These are phyloP conservation scores for Porites lobata DNA, from an alignment of 92 coral and sea anemone genomes.

Conservation along the genomic window DNA sequence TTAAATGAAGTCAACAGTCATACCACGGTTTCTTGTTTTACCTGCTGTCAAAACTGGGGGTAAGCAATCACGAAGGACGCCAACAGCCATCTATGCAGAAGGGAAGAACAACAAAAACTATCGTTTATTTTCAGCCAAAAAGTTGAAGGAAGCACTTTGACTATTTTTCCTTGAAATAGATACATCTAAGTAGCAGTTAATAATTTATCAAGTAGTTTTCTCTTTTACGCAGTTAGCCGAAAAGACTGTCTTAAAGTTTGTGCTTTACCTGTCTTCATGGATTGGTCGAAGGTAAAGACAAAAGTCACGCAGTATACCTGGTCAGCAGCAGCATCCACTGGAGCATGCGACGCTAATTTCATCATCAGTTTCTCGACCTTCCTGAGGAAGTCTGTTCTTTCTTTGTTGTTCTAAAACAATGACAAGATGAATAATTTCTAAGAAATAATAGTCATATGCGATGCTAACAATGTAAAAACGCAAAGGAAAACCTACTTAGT, in stretches of 20 bases:
- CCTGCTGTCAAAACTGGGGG: slow-evolving; percentile 97
- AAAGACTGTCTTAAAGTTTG: no score
- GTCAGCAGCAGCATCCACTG: slow-evolving; percentile 98
- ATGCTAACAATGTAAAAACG: no score
- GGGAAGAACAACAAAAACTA: neutral
- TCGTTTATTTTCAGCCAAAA: neutral
- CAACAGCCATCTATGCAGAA: slow-evolving; percentile 83
- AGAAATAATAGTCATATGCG: neutral
- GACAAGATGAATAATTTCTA: neutral
- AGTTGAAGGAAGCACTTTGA: no score
- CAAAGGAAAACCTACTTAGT: no score
- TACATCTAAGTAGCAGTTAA: no score
- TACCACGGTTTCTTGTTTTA: slow-evolving; percentile 7
- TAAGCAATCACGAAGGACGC: slow-evolving; percentile 76
- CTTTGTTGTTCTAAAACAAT: slow-evolving; percentile 68
- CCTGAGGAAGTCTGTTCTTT: slow-evolving; percentile 89
- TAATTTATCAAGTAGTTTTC: no score
- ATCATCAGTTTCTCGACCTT: slow-evolving; percentile 92
- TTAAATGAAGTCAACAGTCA: neutral
- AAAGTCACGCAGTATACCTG: slow-evolving; percentile 68
- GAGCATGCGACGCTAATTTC: slow-evolving; percentile 89
- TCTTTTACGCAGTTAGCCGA: no score
- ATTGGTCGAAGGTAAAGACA: neutral
- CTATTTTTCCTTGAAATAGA: no score
- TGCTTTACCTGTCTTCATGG: neutral